phyloP scores from a whole-genome alignment of 2,113 vertebrate genomes.

The Isichthys henryi region DNA sequence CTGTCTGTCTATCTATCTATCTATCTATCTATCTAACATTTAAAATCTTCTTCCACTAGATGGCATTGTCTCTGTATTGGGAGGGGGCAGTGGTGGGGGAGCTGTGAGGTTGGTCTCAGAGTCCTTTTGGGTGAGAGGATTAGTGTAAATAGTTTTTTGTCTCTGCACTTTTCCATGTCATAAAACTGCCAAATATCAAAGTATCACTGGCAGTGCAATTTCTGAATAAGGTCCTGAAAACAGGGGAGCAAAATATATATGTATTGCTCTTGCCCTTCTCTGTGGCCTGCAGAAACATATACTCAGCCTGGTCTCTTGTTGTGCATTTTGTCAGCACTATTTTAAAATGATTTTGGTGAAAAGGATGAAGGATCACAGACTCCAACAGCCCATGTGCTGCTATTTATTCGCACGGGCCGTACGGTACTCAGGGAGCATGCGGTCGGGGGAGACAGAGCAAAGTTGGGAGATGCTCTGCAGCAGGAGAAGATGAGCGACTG shows the following conservation, averaged over 20 bases:
- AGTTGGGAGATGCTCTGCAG: background rate
- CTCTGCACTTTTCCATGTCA: background rate
- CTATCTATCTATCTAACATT: background rate
- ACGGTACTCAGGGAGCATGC: no score
- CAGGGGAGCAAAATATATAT: background rate
- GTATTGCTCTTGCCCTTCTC: background rate
- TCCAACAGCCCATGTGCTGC: background rate
- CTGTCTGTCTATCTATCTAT: background rate
- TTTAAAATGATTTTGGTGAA: background rate
- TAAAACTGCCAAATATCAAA: conserved; percentile 8
- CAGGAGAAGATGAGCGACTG: background rate
- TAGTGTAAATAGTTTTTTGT: background rate
- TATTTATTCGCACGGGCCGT: background rate
- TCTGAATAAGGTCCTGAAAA: background rate
- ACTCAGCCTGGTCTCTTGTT: background rate
- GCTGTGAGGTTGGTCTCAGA: background rate
- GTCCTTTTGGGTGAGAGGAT: background rate
- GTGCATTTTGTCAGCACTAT: background rate
- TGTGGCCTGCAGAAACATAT: background rate
- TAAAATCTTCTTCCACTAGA: conserved; percentile 21
- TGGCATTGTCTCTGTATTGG: conserved; percentile 26
- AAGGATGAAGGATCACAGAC: background rate
- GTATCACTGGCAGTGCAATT: background rate
- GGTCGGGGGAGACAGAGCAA: background rate
- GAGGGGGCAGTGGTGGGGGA: background rate